A percentile compares a stretch with the other conserved stretches of the same genome.
These are phyloP conservation scores for Oreochromis spilurus DNA, from an alignment of 2,113 vertebrate species.

Conservation along the genomic window DNA sequence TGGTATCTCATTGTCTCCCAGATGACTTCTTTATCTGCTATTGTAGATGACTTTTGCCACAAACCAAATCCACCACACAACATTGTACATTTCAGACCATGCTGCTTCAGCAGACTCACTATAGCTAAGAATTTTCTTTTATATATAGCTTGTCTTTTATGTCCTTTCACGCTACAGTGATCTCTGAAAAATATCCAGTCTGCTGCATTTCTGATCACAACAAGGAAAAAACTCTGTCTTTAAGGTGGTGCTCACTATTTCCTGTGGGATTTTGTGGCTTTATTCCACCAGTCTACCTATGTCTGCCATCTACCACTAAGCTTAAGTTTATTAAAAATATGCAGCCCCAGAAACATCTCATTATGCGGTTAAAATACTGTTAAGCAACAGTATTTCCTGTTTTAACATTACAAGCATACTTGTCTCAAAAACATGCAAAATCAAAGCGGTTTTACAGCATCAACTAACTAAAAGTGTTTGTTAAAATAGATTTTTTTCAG, in stretches of 20 bases:
- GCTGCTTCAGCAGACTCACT: conserved; percentile 1
- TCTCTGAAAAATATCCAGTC: conserved; percentile 3
- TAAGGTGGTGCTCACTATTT: background rate
- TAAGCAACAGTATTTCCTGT: background rate
- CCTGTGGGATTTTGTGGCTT: background rate
- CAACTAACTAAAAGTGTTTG: background rate
- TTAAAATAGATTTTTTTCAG: background rate
- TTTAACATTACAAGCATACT: background rate
- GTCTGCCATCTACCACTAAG: background rate
- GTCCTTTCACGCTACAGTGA: conserved; percentile 15
- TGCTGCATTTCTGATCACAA: conserved; percentile 7
- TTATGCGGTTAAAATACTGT: background rate
- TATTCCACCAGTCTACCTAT: background rate
- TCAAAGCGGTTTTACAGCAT: background rate
- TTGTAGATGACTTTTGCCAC: background rate
- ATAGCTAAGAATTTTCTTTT: background rate
- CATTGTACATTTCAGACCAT: background rate
- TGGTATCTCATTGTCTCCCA: background rate
- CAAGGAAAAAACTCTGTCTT: background rate
- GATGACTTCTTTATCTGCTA: background rate
- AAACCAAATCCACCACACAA: background rate
- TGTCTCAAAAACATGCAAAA: background rate
- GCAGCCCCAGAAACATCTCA: background rate
- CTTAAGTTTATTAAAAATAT: background rate
- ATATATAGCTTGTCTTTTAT: background rate